Evolutionary conservation across 2,888 invertebrate species (phyloP).

Genomic region (Polia nebulosa): DNA sequence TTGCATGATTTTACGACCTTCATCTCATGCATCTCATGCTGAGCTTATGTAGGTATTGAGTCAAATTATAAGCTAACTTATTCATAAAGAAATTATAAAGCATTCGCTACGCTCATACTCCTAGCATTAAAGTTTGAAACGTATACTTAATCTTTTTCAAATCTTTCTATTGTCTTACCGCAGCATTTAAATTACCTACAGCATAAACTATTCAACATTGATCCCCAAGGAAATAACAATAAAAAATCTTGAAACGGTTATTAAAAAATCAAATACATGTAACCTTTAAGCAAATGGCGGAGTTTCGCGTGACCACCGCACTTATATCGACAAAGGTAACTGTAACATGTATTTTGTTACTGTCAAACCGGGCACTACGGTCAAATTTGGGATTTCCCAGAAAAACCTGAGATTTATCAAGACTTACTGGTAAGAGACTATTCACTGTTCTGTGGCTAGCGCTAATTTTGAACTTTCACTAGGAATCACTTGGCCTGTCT

Average conservation of each 20-base stretch:
- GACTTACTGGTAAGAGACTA: background rate
- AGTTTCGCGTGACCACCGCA: slow-evolving; percentile 60
- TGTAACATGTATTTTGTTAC: slow-evolving; percentile 18
- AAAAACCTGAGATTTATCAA: too few species aligned
- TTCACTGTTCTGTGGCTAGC: background rate
- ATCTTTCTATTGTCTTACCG: slow-evolving; percentile 45
- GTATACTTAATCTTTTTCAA: slow-evolving; percentile 26
- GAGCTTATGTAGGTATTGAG: background rate
- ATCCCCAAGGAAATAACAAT: slow-evolving; percentile 52
- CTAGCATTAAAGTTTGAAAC: slow-evolving; percentile 18
- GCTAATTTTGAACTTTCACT: background rate
- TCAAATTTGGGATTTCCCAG: background rate
- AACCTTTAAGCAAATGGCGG: slow-evolving; percentile 60
- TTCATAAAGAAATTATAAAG: slow-evolving; percentile 22
- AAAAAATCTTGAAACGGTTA: slow-evolving; percentile 52
- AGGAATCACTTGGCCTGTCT: background rate
- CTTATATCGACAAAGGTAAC: slow-evolving; percentile 48
- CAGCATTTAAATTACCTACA: slow-evolving; percentile 11
- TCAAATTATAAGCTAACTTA: slow-evolving; percentile 5
- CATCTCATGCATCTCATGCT: background rate
- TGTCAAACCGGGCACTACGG: background rate
- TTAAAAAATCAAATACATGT: slow-evolving; percentile 64
- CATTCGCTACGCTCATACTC: slow-evolving; percentile 1
- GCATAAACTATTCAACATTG: slow-evolving; percentile 56
- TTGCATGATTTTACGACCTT: background rate